These are phyloP conservation scores for Amblyopsis rosae DNA, from an alignment of 2,113 vertebrate species.

Conservation along the genomic window DNA sequence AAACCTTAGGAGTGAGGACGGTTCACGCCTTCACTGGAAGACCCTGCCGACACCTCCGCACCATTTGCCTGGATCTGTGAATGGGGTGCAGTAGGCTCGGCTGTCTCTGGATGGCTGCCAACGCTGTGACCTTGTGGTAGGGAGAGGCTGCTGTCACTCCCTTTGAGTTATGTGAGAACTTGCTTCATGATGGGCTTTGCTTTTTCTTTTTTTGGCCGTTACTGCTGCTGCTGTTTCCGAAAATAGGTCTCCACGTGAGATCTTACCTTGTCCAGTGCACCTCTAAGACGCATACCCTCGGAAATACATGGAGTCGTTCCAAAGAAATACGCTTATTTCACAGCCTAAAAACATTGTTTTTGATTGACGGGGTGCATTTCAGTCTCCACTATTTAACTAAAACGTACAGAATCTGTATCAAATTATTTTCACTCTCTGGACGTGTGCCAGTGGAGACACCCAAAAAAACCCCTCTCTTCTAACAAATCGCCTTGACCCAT, in stretches of 20 bases:
- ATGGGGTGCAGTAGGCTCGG: slow-evolving; percentile 38
- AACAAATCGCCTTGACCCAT: slow-evolving; percentile 39
- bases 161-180: slow-evolving; percentile 66
- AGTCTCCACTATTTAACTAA: neutral
- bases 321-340: too few species aligned
- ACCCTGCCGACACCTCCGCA: slow-evolving; percentile 17
- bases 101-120: slow-evolving; percentile 61
- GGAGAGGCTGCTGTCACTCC: slow-evolving; percentile 48
- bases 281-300: neutral
- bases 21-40: slow-evolving; percentile 40
- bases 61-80: slow-evolving; percentile 32
- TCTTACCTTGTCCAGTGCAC: slow-evolving; percentile 39
- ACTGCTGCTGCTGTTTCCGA: slow-evolving; percentile 14
- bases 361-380: too few species aligned
- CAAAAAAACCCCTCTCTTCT: slow-evolving; percentile 31
- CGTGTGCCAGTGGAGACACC: slow-evolving; percentile 51
- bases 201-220: slow-evolving; percentile 23
- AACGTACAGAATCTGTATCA: too few species aligned
- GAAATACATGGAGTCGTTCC: neutral
- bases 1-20: slow-evolving; percentile 38
- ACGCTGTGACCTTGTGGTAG: slow-evolving; percentile 65
- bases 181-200: slow-evolving; percentile 62
- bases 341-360: neutral
- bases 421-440: slow-evolving; percentile 26
- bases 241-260: slow-evolving; percentile 22